Base-by-base conservation (phyloP, 2,797 vertebrate species). In the Schizopygopsis pylzovi region DNA sequence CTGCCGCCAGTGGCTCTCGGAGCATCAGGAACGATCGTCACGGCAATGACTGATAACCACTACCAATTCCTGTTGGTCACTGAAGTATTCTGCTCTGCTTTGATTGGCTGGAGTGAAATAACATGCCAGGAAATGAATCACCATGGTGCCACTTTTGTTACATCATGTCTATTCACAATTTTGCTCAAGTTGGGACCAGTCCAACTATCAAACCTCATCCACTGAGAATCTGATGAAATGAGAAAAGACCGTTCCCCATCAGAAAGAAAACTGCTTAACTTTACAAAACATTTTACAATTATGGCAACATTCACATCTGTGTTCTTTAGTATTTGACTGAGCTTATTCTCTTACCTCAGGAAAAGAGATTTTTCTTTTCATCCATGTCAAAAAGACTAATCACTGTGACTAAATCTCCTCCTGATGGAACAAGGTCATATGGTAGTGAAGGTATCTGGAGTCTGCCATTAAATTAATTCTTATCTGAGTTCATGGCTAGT, bases 1-100 rank as follows among this genome's bases (percentile, higher is more conserved):
- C 92, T 99, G 98, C 71, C 88, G 94, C 72, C 98, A 99, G 90
- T 99, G 98, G 98, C 96, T 99, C 83, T 92, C 95, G 0, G 97
- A 97, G 45, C 97, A 97, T 89, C 95, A 95, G 90, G 93, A 91
- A 89, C 96, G 92, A 79, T 45, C 90, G 0, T 20, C 93, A 45
- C 90, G 88, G 87, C 90, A 94, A 61, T 52, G 85, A 83, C 83
- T 89, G 87, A 84, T 89, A 89, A 88, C 88, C 52, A 33, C 61
- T 20, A 37, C 33, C 33, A 47, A 3, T 71, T 76, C 25, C 45
- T 45, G 11, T 47, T 54, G 49, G 73, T 54, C 39, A 80, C 37
- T 13, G 22, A 52, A 20, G 33, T 13, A 33, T 43, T 4, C 28
- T 79, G 25, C 63, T 85, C 1, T 82, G 63, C 47, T 85, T n/a